Evolutionary conservation across 2,888 invertebrate genomes (phyloP).

Genomic region (Calliphora vomitoria): DNA sequence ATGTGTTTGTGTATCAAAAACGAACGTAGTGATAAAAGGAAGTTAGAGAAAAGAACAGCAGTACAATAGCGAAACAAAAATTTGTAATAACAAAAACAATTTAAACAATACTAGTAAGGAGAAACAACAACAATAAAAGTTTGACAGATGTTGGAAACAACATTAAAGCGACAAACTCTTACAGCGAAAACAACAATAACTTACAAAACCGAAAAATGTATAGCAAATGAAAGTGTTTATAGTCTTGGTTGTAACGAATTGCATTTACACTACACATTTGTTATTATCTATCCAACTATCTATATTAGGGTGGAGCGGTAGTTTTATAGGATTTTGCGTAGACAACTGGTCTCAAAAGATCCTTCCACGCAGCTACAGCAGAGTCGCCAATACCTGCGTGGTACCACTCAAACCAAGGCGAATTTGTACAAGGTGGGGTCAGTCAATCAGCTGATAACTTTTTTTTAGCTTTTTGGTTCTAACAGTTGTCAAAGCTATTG

Average conservation of each 20-base stretch:
- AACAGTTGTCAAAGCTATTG: too few species aligned
- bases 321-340: too few species aligned
- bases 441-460: too few species aligned
- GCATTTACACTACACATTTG: not conserved
- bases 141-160: constrained; percentile 74
- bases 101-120: constrained; percentile 20
- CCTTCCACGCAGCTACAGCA: too few species aligned
- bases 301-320: too few species aligned
- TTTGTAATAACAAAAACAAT: constrained; percentile 27
- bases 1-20: not conserved
- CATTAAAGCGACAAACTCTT: constrained; percentile 64
- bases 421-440: too few species aligned
- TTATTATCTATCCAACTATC: not conserved
- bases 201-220: constrained; percentile 5
- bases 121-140: constrained; percentile 35
- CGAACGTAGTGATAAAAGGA: constrained; percentile 49
- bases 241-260: constrained; percentile 9
- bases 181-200: constrained; percentile 59
- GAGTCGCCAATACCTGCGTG: too few species aligned
- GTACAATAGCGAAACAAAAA: constrained; percentile 50
- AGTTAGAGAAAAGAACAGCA: constrained; percentile 32
- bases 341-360: too few species aligned
- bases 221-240: not conserved
- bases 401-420: too few species aligned
- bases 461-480: too few species aligned